Conservation (phyloP, 2,888 invertebrate genomes). For the Drosophila tanythrix region DNA sequence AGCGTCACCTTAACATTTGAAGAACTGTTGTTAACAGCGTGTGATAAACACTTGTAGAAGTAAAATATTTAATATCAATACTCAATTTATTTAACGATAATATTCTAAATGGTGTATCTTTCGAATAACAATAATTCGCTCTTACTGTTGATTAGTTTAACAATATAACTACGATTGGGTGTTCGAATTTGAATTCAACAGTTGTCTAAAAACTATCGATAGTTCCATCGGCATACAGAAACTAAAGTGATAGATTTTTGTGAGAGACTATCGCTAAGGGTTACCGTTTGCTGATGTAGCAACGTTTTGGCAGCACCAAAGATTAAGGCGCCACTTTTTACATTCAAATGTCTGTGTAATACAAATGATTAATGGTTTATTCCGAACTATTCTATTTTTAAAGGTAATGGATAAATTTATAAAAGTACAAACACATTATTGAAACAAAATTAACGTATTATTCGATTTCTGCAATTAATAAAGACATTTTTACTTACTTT, state of each 20-base stretch:
- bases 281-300: background rate
- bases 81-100: background rate
- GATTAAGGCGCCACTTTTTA: constrained; percentile 2
- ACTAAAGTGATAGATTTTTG: background rate
- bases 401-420: background rate
- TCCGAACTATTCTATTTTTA: background rate
- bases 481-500: background rate
- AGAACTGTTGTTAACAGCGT: constrained; percentile 35
- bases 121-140: background rate
- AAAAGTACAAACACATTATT: background rate
- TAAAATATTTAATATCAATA: background rate
- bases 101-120: background rate
- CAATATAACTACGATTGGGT: no score
- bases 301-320: constrained; percentile 2
- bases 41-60: no score
- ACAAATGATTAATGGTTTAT: background rate
- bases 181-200: constrained; percentile 20
- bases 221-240: background rate
- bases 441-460: background rate
- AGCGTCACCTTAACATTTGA: constrained; percentile 9
- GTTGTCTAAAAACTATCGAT: constrained; percentile 6
- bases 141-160: background rate
- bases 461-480: background rate
- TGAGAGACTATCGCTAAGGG: background rate
- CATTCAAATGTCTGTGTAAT: background rate